These are phyloP conservation scores for Nyctibius bracteatus DNA, from an alignment of 2,113 vertebrate species.

Conservation along the genomic window DNA sequence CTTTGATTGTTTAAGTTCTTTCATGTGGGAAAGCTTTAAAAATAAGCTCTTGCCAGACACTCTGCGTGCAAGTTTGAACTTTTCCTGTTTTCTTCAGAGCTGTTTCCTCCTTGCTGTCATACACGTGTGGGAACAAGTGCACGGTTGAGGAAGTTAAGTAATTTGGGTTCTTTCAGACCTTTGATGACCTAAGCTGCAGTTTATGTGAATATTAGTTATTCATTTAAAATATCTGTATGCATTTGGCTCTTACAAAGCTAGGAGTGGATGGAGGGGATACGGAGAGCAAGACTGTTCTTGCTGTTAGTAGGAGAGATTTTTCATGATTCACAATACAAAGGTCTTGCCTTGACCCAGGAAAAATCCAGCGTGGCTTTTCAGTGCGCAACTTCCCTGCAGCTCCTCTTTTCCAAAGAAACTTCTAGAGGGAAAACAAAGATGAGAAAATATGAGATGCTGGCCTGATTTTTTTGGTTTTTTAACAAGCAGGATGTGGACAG, in stretches of 20 bases:
- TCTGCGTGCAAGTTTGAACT: slow-evolving; percentile 8
- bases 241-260: background rate
- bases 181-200: slow-evolving; percentile 5
- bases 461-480: background rate
- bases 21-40: slow-evolving; percentile 42
- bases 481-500: background rate
- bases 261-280: background rate
- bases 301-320: background rate
- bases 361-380: background rate
- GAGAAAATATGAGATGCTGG: background rate
- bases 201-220: background rate
- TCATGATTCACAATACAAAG: background rate
- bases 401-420: background rate
- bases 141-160: background rate
- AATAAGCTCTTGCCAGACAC: background rate
- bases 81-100: slow-evolving; percentile 37
- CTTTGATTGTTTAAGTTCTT: slow-evolving; percentile 6
- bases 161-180: background rate
- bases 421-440: background rate
- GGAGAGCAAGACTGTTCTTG: background rate
- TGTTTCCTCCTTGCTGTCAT: slow-evolving; percentile 9
- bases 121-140: slow-evolving; percentile 6
- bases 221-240: background rate
- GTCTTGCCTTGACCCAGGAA: background rate
- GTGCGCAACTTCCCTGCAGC: background rate